These are phyloP conservation scores for Dicrostonyx torquatus DNA, from an alignment of 2,797 vertebrate species.

Conservation along the genomic window DNA sequence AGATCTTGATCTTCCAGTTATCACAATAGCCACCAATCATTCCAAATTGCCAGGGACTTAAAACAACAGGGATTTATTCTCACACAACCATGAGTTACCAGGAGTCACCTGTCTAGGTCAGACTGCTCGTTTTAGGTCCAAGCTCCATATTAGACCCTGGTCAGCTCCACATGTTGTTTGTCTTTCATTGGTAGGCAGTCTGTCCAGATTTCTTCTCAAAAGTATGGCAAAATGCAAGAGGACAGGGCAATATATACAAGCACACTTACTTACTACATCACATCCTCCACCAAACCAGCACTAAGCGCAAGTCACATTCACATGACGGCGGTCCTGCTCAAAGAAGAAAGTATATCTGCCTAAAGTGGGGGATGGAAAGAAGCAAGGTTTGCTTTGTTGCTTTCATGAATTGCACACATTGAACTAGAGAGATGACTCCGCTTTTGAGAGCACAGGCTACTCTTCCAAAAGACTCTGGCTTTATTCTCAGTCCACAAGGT, in stretches of 20 bases:
- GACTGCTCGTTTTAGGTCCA: not conserved
- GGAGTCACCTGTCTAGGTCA: not conserved
- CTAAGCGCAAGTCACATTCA: not conserved
- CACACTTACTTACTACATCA: not conserved
- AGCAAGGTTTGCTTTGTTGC: not conserved
- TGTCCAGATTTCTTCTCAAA: not conserved
- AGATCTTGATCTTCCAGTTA: not conserved
- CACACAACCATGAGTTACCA: not conserved
- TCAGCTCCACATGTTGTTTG: not conserved
- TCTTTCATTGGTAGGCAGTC: not conserved
- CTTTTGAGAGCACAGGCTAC: not conserved
- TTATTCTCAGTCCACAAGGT: not conserved
- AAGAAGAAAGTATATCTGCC: not conserved
- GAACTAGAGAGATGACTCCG: not conserved
- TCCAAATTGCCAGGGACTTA: not conserved
- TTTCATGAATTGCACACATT: not conserved
- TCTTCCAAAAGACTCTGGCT: not conserved
- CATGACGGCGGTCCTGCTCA: not conserved
- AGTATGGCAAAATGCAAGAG: not conserved
- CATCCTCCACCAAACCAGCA: not conserved
- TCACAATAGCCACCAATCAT: not conserved
- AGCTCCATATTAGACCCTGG: not conserved
- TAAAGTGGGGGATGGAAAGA: not conserved
- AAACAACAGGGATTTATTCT: not conserved
- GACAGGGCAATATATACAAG: not conserved